phyloP scores from a whole-genome alignment of 2,797 vertebrate species.

The Tragopan temminckii region DNA sequence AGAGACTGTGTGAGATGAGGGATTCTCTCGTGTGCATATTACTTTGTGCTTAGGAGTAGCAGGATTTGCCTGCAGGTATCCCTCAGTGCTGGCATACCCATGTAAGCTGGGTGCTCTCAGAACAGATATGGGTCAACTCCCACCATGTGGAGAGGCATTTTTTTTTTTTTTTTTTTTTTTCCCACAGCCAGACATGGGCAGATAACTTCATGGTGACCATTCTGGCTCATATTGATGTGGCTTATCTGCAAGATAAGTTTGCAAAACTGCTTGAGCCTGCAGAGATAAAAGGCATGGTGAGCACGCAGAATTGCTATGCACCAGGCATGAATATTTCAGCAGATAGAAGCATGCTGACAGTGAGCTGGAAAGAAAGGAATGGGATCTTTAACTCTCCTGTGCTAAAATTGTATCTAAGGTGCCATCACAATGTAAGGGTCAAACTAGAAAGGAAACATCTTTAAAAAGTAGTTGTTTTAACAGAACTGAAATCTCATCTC shows the following conservation, averaged over 20 bases:
- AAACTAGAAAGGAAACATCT: neutral
- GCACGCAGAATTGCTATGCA: neutral
- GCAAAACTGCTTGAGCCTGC: neutral
- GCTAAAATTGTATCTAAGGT: neutral
- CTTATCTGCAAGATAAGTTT: neutral
- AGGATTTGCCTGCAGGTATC: neutral
- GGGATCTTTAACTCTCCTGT: neutral
- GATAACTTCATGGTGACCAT: neutral
- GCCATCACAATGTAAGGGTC: neutral
- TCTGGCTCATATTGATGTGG: neutral
- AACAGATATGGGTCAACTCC: neutral
- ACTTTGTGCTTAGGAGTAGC: neutral
- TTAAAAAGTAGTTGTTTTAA: neutral
- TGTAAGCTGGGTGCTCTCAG: neutral
- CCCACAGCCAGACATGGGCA: neutral
- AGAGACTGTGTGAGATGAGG: too few species aligned
- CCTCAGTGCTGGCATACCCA: neutral
- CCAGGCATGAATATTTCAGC: neutral
- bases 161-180: neutral
- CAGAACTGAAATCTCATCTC: neutral
- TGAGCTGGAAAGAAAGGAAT: neutral
- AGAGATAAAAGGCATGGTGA: neutral
- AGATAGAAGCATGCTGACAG: neutral
- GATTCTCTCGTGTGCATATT: neutral
- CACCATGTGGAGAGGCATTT: rapidly evolving